phyloP scores from a whole-genome alignment of 2,113 vertebrate species.

The Ia io region DNA sequence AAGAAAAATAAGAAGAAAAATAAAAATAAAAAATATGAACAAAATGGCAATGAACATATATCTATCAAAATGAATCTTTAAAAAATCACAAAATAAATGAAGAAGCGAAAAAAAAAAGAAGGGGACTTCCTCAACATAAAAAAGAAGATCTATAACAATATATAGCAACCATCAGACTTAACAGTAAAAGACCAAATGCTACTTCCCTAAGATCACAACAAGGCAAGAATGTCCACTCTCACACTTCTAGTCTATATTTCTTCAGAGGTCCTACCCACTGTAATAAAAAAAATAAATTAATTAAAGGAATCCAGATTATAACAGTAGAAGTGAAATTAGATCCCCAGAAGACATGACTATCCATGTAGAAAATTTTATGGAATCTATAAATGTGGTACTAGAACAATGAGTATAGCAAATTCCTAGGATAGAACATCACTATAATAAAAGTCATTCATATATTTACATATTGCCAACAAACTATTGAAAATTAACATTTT shows the following conservation, averaged over 20 bases:
- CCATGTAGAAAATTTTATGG: background rate
- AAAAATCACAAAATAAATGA: background rate
- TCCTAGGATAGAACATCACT: background rate
- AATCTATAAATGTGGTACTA: background rate
- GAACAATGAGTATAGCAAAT: constrained; percentile 21
- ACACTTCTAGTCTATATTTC: background rate
- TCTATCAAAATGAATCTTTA: background rate
- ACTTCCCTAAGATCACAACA: background rate
- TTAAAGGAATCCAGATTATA: background rate
- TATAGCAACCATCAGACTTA: background rate
- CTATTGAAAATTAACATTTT: background rate
- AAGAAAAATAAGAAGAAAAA: background rate
- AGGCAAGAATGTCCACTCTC: background rate
- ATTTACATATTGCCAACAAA: background rate
- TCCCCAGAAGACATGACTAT: background rate
- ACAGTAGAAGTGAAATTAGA: background rate
- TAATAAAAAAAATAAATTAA: constrained; percentile 7
- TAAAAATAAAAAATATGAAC: background rate
- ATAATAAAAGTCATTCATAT: constrained; percentile 17
- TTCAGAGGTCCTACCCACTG: background rate
- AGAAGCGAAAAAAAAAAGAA: background rate
- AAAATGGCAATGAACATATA: background rate
- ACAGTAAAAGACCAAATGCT: background rate
- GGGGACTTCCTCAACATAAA: background rate
- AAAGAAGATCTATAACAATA: background rate